Percentiles rank a stretch among this genome's conserved stretches.
phyloP scores from a whole-genome alignment of 2,888 invertebrate genomes.

The Tipula helvola region DNA sequence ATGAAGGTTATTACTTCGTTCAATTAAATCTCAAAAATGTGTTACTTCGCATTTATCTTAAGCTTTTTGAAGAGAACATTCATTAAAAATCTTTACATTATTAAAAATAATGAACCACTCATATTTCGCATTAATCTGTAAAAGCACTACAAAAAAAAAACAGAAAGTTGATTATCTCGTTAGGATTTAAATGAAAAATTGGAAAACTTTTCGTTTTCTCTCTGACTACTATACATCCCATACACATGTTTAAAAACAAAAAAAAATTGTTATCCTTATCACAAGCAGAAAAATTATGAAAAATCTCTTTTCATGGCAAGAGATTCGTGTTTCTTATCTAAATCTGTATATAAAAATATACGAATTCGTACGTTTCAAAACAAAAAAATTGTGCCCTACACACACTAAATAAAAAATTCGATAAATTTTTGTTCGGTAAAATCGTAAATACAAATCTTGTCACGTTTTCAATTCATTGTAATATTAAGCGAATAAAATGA shows the following conservation, averaged over 20 bases:
- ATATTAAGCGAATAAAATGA: background rate
- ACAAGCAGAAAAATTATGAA: background rate
- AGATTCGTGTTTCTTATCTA: background rate
- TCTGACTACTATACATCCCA: background rate
- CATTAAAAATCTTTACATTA: background rate
- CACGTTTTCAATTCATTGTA: background rate
- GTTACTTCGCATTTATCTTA: background rate
- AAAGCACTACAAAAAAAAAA: background rate
- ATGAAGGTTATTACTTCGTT: too few species aligned
- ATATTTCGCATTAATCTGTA: background rate
- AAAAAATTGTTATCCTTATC: background rate
- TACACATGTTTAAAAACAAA: background rate
- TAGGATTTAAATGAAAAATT: background rate
- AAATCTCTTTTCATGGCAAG: background rate
- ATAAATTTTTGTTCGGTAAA: background rate
- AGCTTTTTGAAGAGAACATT: background rate
- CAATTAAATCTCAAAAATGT: background rate
- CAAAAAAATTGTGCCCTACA: background rate
- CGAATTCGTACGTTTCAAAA: background rate
- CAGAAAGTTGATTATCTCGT: background rate
- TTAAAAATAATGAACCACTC: background rate
- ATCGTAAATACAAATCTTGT: background rate
- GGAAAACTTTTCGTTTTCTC: background rate
- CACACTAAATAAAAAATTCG: background rate
- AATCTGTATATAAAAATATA: background rate